Conservation (phyloP, 2,113 vertebrate genomes). For the Muscicapa adusta region DNA sequence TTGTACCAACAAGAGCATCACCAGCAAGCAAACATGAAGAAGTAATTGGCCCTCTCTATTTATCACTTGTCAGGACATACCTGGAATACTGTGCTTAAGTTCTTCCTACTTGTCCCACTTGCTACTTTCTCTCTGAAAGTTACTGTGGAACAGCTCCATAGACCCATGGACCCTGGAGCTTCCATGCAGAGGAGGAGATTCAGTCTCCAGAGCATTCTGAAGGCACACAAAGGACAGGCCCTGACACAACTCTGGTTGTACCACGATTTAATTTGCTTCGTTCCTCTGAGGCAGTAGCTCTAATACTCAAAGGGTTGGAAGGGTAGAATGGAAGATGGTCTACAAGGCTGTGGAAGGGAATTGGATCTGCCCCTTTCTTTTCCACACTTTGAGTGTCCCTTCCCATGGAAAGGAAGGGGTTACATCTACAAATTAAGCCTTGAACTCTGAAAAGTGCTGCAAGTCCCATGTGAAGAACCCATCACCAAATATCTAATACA, state of each 20-base stretch:
- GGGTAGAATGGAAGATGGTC: background rate
- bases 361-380: background rate
- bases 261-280: background rate
- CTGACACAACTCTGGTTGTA: background rate
- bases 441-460: background rate
- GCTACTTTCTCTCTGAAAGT: background rate
- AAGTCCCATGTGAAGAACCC: background rate
- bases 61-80: background rate
- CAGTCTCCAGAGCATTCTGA: background rate
- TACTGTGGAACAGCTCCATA: background rate
- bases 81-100: background rate
- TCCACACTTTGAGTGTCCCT: background rate
- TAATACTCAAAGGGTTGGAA: background rate
- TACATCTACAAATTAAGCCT: background rate
- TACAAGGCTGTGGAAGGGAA: background rate
- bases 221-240: fast-evolving
- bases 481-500: background rate
- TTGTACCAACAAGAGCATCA: background rate
- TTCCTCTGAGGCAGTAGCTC: background rate
- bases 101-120: background rate
- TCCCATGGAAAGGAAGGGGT: background rate
- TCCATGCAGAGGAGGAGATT: background rate
- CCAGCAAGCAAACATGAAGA: background rate
- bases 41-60: background rate
- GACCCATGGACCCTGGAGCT: background rate